A percentile compares a stretch with the other conserved stretches of the same genome.
phyloP scores from a whole-genome alignment of 2,888 invertebrate genomes.

The Stenchaetothrips biformis region DNA sequence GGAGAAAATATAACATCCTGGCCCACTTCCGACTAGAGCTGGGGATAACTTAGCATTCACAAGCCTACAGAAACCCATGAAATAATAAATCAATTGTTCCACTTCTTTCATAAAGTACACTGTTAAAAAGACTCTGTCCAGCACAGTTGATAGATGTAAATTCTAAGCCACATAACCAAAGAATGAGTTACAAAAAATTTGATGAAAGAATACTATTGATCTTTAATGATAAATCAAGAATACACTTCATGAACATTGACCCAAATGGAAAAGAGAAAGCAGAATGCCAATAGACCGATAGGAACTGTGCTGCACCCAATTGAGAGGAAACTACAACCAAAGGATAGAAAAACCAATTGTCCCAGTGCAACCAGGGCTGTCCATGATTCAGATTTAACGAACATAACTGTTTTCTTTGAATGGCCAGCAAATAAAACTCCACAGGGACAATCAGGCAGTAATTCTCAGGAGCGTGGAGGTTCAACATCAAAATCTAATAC shows the following conservation, averaged over 20 bases:
- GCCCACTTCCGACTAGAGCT: slow-evolving; percentile 22
- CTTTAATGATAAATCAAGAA: no score
- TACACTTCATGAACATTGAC: background rate
- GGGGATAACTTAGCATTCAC: slow-evolving; percentile 18
- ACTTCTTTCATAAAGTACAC: background rate
- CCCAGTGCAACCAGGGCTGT: background rate
- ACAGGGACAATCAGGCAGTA: background rate
- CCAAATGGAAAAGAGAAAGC: background rate
- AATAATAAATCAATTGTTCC: background rate
- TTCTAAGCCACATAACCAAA: background rate
- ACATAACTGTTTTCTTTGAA: background rate
- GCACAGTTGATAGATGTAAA: background rate
- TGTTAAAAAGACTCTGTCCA: background rate
- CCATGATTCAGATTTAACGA: background rate
- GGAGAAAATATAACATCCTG: background rate
- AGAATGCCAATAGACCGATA: background rate
- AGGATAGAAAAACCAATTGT: background rate
- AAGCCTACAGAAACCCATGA: slow-evolving; percentile 7
- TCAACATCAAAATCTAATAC: slow-evolving; percentile 95
- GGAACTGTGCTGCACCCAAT: slow-evolving; percentile 2
- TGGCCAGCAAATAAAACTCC: background rate
- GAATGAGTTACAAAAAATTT: background rate
- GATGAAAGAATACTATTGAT: no score
- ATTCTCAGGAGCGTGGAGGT: slow-evolving; percentile 34
- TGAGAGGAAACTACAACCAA: background rate